Percentiles rank a stretch among this genome's conserved stretches.
These are phyloP conservation scores for Polypedilum vanderplanki DNA, from an alignment of 1,140 invertebrate species.

Conservation along the genomic window DNA sequence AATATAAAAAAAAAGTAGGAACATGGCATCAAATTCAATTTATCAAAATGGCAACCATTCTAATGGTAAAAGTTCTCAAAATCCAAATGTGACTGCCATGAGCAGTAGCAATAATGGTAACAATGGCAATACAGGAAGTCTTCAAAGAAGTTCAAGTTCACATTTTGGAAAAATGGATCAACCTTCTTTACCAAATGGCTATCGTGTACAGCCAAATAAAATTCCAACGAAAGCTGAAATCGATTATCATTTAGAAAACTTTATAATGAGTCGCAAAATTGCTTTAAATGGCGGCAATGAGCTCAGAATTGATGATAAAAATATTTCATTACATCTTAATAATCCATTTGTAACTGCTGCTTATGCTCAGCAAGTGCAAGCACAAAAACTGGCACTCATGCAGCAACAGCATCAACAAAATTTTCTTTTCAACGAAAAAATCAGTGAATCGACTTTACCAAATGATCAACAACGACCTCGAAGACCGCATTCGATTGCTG, in stretches of 20 bases:
- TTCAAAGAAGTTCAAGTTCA: conserved; percentile 21
- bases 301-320: conserved; percentile 32
- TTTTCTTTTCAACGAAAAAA: neutral
- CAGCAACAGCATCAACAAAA: conserved; percentile 22
- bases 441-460: neutral
- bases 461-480: conserved; percentile 23
- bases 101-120: neutral
- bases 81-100: neutral
- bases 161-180: neutral
- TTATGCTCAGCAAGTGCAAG: conserved; percentile 5
- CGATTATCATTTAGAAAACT: conserved; percentile 14
- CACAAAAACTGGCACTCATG: neutral
- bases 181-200: neutral
- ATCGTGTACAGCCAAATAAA: conserved; percentile 15
- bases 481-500: conserved; percentile 30
- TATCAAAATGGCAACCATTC: conserved; percentile 23
- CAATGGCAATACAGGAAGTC: neutral
- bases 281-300: conserved; percentile 31
- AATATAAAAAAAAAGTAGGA: neutral
- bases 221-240: conserved; percentile 24
- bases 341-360: conserved; percentile 31
- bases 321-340: conserved; percentile 31
- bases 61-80: neutral
- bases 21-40: conserved; percentile 26
- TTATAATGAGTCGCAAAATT: conserved; percentile 30